A percentile compares a stretch with the other conserved stretches of the same genome.
These are phyloP conservation scores for Atherinomorus stipes DNA, from an alignment of 2,113 vertebrate genomes.

Conservation along the genomic window DNA sequence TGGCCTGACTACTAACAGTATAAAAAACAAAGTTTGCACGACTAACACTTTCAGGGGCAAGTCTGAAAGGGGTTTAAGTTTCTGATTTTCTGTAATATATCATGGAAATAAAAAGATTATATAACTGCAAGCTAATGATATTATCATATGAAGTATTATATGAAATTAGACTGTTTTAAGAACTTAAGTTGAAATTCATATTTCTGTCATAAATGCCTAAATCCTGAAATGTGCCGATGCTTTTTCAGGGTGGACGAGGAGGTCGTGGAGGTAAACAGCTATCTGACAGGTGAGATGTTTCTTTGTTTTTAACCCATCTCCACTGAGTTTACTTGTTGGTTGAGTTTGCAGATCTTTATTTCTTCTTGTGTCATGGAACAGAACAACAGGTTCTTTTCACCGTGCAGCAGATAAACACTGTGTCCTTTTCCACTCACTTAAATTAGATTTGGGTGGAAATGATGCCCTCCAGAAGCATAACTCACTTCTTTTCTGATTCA, in stretches of 20 bases:
- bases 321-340: background rate
- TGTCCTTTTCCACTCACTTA: background rate
- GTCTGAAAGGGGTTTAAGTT: no score
- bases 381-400: background rate
- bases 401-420: background rate
- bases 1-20: no score
- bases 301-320: background rate
- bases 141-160: background rate
- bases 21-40: no score
- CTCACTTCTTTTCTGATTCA: slow-evolving; percentile 1
- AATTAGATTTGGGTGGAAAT: background rate
- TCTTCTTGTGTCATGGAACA: background rate
- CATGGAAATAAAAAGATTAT: no score
- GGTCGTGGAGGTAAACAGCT: slow-evolving; percentile 68
- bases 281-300: slow-evolving; percentile 68
- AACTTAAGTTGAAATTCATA: background rate
- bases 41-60: no score
- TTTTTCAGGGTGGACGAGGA: slow-evolving; percentile 71
- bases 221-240: slow-evolving; percentile 9
- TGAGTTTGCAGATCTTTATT: background rate
- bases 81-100: no score
- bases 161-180: background rate
- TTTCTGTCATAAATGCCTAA: background rate
- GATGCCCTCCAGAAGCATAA: background rate
- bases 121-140: no score